Base-by-base conservation (phyloP, 1,140 invertebrate genomes). In the Gryllus bimaculatus region DNA sequence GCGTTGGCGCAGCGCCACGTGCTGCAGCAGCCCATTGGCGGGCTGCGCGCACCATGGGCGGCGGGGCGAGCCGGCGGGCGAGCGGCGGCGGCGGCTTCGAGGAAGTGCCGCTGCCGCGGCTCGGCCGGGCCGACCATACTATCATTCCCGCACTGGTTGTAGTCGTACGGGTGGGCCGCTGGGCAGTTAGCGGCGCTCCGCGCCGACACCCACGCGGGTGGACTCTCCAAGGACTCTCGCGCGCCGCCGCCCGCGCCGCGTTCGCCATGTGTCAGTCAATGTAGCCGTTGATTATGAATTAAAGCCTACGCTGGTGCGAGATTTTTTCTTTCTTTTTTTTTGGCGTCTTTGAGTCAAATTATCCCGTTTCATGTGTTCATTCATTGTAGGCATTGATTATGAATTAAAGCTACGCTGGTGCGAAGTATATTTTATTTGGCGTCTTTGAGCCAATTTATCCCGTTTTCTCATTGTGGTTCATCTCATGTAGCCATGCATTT, bases 121-220 rank as follows among this genome's bases (percentile, higher is more conserved):
- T 8, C 0, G n/a, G n/a, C n/a, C n/a, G n/a, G n/a, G n/a, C n/a
- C n/a, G n/a, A 86, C 78, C 87, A 86, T 77, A 86, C 86, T 0
- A 86, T 86, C 47, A 86, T 89, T 81, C 88, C 88, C 0, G 87
- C 88, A 74, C 83, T 88, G 8, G 88, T 88, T 80, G 85, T 86
- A n/a, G 79, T 88, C 88, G 0, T 88, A 88, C 73, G 87, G 87
- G 7, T 89, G 88, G 88, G 86, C 84, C 87, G 0, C 82, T 85
- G 15, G 87, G 85, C 15, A 85, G 86, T 81, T 86, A 84, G 66
- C 15, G 15, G 7, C 8, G 47, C 47, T 21, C 76, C 26, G 54
- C 10, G 0, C 2, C 54, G 2, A 18, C 10, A 66, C 54, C 54
- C 54, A 66, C 10, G 54, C 54, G 54, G 49, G 54, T 13, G 1